Base-by-base conservation (phyloP, 2,888 invertebrate genomes). In the Nemoura dubitans region DNA sequence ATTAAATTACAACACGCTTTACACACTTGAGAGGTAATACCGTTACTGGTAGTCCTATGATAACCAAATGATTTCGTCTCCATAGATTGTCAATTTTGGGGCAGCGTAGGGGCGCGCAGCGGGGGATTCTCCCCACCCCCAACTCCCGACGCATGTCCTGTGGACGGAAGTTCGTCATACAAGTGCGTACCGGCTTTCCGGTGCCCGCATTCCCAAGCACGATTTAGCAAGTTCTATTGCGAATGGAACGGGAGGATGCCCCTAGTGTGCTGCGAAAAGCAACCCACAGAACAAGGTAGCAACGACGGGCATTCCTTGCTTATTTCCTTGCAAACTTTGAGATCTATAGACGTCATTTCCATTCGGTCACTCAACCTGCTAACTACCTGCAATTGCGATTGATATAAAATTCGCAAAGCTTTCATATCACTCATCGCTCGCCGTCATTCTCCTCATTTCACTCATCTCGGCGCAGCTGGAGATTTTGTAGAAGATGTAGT, bases 241-340 rank as follows among this genome's bases (percentile, higher is more conserved):
- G 77, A 85, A 81, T 88, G 88, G 89, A 86, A 87, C 25, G 88
- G 86, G 7, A 29, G 25, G 21, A 86, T 87, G 26, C 87, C 88
- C 14, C 88, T 87, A 42, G 86, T 88, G 14, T 89, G 89, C 77
- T 89, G 89, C 78, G 83, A 87, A 28, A 28, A 7, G 59, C 43
- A 80, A 3, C 84, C 42, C 43, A 28, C 86, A 83, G 76, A 76
- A 28, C 36, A 82, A 86, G 77, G 76, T 76, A 59, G 59, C 59
- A 21, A 59, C 21, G 16, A 59, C 14, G 36, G 36, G 36, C 29
- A 16, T 42, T 81, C 21, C 29, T 36, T 59, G 59, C 7, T 7
- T 21, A 16, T 59, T 59, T 21, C 21, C 7, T 21, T 21, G 59
- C 7, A 21, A 36, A n/a, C n/a, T n/a, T n/a, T n/a, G n/a, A n/a